Percentiles rank a stretch among this genome's conserved stretches.
These are phyloP conservation scores for Trichechus manatus DNA, from an alignment of 2,113 vertebrate species.

Conservation along the genomic window DNA sequence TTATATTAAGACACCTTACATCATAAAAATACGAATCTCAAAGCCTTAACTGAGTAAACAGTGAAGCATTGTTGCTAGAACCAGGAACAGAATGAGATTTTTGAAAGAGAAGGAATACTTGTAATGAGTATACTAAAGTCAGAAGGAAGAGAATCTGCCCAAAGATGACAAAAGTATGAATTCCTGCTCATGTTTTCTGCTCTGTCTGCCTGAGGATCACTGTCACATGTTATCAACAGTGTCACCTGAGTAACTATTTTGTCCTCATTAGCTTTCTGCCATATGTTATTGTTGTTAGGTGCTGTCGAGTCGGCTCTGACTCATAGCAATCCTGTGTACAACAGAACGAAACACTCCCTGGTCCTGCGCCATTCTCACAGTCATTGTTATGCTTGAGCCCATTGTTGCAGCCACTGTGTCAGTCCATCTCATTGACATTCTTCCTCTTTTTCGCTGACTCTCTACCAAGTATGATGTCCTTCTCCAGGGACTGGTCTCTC, in stretches of 20 bases:
- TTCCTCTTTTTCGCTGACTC: no score
- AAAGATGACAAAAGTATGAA: background rate
- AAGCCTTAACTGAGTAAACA: slow-evolving; percentile 15
- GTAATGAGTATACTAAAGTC: background rate
- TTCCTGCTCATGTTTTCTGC: background rate
- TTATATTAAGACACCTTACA: background rate
- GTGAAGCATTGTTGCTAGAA: background rate
- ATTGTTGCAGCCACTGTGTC: no score
- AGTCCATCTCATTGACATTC: no score
- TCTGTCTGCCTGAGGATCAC: background rate
- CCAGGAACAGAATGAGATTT: background rate
- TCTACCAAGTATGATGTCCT: no score
- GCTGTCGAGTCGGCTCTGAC: no score
- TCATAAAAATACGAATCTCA: slow-evolving; percentile 39
- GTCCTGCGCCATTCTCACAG: no score
- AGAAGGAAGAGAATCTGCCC: background rate
- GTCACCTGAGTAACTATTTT: background rate
- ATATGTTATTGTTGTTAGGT: no score
- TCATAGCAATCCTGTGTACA: no score
- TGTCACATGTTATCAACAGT: background rate
- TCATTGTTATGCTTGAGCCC: no score
- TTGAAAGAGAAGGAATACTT: background rate
- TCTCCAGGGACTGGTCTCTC: no score
- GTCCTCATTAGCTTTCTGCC: background rate
- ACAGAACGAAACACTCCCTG: no score